Evolutionary conservation across 1,140 invertebrate species (phyloP), one percentile per base, ranked within the genome.

Genomic region (Sweltsa coloradensis): DNA sequence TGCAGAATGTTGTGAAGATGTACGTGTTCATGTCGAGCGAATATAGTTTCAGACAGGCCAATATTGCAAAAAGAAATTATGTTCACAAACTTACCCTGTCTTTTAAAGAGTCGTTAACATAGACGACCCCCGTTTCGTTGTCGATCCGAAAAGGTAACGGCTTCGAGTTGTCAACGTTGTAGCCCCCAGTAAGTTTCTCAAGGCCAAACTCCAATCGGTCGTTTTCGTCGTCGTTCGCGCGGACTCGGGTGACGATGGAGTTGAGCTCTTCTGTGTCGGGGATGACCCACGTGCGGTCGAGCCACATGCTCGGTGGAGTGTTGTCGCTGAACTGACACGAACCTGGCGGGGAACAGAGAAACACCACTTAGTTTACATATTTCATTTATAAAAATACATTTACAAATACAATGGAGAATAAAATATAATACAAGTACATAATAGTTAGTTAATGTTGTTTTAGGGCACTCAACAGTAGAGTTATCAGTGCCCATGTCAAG

Each of bases 271-370:
- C 79, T 0, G 68, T 68, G 53, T 82, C 79, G 5, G 65, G 62
- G 34, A 86, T 72, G 4, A 71, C 61, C 81, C 82, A 84, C 54
- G 79, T 74, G 41, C 81, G 63, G 13, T 79, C 72, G 18, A 83
- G 55, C 48, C 59, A 66, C 56, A 78, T 52, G 40, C 67, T 59
- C 3, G 72, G 71, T 0, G 73, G 73, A 3, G 67, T 60, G 2
- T 45, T 9, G 19, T 51, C 27, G 5, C 11, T 19, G n/a, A 22
- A 29, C 21, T 25, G n/a, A 23, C 27, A 23, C 37, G 3, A 19
- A 3, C 16, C 37, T 40, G 37, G n/a, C n/a, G n/a, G n/a, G n/a
- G n/a, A n/a, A n/a, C n/a, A n/a, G n/a, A n/a, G n/a, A n/a, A n/a
- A n/a, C n/a, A n/a, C n/a, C n/a, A n/a, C n/a, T n/a, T n/a, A n/a